Base-by-base conservation (phyloP, 2,888 invertebrate genomes). In the Scelioninae gen. 2 region DNA sequence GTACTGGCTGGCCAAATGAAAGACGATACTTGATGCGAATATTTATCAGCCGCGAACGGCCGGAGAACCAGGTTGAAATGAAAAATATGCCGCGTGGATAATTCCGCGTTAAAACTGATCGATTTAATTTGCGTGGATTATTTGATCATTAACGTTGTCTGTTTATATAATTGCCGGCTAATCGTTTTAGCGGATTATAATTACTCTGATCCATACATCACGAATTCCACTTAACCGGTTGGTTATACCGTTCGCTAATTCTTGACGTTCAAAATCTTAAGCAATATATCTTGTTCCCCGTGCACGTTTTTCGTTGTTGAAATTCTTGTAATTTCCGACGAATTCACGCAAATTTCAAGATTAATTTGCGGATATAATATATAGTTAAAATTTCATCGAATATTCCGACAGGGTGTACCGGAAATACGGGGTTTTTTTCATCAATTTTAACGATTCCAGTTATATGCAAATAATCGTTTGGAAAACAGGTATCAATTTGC, bases 131-230 rank as follows among this genome's bases (percentile, higher is more conserved):
- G 9, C 41, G 19, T 50, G 25, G 52, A 64, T 64, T 43, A 52
- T 53, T 64, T 35, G 41, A 53, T 64, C 33, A 64, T 64, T 64
- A 64, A 33, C 35, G 33, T 35, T 35, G 45, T 28, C 48, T 57
- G 65, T 67, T 57, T 57, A 67, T 57, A 48, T 39, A 46, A 57
- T 39, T 41, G 19, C 25, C n/a, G 28, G 11, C 46, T 57, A 50
- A 52, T 31, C 46, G 41, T 22, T 67, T 45, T 5, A 15, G 15
- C 16, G 46, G 19, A 55, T 48, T 48, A 48, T 65, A 65, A 65
- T 65, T 65, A 65, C 55, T 64, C 35, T 45, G 11, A 55, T 37
- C 39, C 46, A 28, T 55, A 55, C 10, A 55, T 55, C 43, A 64
- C 46, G 22, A 41, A 45, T 53, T 65, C 35, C 53, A 45, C 46